Evolutionary conservation across 2,888 invertebrate genomes (phyloP), one percentile per base, ranked within the genome.

Genomic region (Branchellion lobata): DNA sequence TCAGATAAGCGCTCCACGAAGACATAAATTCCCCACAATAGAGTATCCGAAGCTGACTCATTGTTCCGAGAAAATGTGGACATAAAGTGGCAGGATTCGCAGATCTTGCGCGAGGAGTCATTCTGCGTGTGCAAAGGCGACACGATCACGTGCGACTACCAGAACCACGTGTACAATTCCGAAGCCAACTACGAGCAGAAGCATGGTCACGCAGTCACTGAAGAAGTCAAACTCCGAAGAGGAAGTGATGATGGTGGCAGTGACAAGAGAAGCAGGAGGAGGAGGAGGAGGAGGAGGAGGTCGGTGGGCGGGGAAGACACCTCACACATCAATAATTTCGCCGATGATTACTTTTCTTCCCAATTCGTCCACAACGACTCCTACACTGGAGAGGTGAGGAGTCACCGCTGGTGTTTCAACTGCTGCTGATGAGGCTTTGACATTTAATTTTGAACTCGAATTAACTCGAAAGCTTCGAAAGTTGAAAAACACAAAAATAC

Each of bases 111-210:
- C 11, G 65, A 81, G 3, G 61, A 81, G 33, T 53, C 80, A 34
- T 82, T 78, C 57, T 82, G 82, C 51, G 81, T 79, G 24, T 82
- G 82, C 53, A 80, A 81, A 57, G 57, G 76, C n/a, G 34, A 71
- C 5, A 78, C n/a, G 1, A 78, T 82, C 65, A 61, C 76, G 29
- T 82, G 82, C 61, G 82, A 82, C 61, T 82, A 80, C 75, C 74
- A 82, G 47, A 81, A 80, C 24, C 82, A 82, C 57, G 79, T 81
- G 21, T 69, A 79, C 31, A 82, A 82, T 77, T 82, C 81, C 27
- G 81, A 80, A 36, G 71, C 36, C n/a, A 40, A 51, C 18, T 57
- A n/a, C 33, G 73, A 75, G 36, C 29, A 51, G 21, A 33, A 47
- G 36, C 47, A 79, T 24, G 81, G 81, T 1, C 40, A 57, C 14